Evolutionary conservation across 2,113 vertebrate species (phyloP).

Genomic region (Alaudala cheleensis): DNA sequence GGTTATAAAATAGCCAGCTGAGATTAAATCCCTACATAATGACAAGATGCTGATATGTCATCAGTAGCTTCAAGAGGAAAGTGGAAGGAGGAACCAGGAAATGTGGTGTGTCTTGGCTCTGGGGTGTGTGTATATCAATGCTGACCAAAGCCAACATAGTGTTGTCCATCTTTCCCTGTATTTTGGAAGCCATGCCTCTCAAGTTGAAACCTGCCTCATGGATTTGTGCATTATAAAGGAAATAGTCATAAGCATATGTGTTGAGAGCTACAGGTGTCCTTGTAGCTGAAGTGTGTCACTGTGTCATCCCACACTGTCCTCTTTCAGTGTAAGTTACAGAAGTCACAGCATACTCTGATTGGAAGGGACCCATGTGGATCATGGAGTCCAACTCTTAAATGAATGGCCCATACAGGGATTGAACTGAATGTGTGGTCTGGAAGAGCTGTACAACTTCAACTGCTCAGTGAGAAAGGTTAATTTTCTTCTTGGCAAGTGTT

Average conservation of each 20-base stretch:
- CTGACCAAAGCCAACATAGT: neutral
- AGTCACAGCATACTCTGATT: neutral
- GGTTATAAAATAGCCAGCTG: conserved; percentile 76
- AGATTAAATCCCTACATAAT: conserved; percentile 75
- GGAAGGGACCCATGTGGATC: neutral
- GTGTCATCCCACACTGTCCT: neutral
- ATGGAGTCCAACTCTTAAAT: neutral
- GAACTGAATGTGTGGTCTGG: conserved; percentile 14
- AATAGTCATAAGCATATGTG: neutral
- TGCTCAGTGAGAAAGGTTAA: neutral
- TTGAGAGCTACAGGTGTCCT: neutral
- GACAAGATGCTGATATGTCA: conserved; percentile 70
- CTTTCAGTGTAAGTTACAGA: neutral
- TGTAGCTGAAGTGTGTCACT: neutral
- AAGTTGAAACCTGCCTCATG: neutral
- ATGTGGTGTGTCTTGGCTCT: conserved; percentile 28
- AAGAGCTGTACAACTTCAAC: neutral
- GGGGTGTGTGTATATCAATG: neutral
- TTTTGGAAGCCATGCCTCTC: neutral
- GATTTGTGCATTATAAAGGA: neutral
- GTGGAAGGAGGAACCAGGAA: conserved; percentile 30
- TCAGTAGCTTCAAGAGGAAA: conserved; percentile 71
- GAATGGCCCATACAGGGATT: neutral
- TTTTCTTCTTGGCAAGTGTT: neutral
- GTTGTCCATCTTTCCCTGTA: neutral